Percentiles rank a stretch among this genome's conserved stretches.
phyloP scores from a whole-genome alignment of 2,797 vertebrate genomes.

The Limnodromus scolopaceus region DNA sequence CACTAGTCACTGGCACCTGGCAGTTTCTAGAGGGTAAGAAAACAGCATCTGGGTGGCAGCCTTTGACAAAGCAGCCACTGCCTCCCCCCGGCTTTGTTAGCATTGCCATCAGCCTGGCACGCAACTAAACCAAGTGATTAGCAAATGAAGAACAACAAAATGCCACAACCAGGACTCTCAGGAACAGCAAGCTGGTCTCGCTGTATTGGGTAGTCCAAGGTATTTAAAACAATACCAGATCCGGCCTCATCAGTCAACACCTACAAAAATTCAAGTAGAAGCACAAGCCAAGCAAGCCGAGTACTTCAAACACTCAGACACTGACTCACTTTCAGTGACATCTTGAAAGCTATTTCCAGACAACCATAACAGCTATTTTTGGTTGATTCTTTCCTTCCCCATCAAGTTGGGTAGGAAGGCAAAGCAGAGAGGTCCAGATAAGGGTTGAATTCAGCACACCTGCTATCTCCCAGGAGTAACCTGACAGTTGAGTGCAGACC shows the following conservation, averaged over 20 bases:
- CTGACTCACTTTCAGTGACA: background rate
- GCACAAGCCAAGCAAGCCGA: background rate
- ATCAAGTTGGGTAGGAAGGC: background rate
- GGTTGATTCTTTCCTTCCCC: background rate
- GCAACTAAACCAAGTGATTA: background rate
- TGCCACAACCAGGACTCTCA: background rate
- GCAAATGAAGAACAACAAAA: background rate
- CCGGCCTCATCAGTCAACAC: background rate
- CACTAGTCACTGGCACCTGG: background rate
- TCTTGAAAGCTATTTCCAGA: background rate
- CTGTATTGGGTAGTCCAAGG: background rate
- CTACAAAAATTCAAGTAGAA: background rate
- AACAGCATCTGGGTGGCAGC: background rate
- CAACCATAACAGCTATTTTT: background rate
- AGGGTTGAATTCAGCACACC: background rate
- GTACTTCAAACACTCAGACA: slow-evolving; percentile 16
- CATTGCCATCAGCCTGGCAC: background rate
- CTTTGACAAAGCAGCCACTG: background rate
- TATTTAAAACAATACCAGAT: background rate
- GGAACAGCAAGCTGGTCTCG: background rate
- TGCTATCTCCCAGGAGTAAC: background rate
- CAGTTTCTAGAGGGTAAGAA: background rate
- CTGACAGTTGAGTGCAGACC: background rate
- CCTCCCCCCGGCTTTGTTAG: background rate
- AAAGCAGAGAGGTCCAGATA: background rate